Percentiles rank a stretch among this genome's conserved stretches.
These are phyloP conservation scores for Syngnathus typhle DNA, from an alignment of 2,113 vertebrate genomes.

Conservation along the genomic window DNA sequence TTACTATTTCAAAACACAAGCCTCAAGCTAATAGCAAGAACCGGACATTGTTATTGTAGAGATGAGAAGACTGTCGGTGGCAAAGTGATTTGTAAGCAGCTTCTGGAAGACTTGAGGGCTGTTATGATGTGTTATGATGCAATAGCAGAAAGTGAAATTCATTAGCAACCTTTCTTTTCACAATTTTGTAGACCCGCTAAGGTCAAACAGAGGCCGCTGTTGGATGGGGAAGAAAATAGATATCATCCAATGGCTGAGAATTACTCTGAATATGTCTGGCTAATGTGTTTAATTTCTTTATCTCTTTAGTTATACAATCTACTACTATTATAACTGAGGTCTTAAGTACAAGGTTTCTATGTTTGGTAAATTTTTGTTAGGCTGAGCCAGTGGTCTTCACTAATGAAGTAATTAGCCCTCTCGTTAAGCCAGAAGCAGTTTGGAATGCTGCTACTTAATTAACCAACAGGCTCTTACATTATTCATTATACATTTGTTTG, in stretches of 20 bases:
- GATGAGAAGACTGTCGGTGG: neutral
- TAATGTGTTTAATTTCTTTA: neutral
- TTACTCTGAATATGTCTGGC: neutral
- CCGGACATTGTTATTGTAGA: neutral
- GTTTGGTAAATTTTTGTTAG: constrained; percentile 45
- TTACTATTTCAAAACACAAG: neutral
- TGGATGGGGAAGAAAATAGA: neutral
- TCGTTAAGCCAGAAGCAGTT: constrained; percentile 32
- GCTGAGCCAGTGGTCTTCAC: constrained; percentile 55
- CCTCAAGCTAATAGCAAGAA: neutral
- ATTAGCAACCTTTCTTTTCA: neutral
- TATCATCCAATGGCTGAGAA: neutral
- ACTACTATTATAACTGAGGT: constrained; percentile 4
- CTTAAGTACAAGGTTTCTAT: constrained; percentile 18
- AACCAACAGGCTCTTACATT: constrained; percentile 4
- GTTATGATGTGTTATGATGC: neutral
- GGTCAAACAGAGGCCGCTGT: neutral
- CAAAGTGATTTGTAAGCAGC: constrained; percentile 1
- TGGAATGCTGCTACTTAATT: constrained; percentile 16
- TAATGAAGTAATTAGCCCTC: constrained; percentile 50
- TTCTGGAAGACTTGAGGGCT: neutral
- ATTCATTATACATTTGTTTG: constrained; percentile 15
- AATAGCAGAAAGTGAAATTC: neutral
- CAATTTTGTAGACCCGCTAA: neutral
- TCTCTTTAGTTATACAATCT: neutral